A percentile compares a stretch with the other conserved stretches of the same genome.
Conservation (phyloP, 2,888 invertebrate genomes). For the Macrosiphum euphorbiae region DNA sequence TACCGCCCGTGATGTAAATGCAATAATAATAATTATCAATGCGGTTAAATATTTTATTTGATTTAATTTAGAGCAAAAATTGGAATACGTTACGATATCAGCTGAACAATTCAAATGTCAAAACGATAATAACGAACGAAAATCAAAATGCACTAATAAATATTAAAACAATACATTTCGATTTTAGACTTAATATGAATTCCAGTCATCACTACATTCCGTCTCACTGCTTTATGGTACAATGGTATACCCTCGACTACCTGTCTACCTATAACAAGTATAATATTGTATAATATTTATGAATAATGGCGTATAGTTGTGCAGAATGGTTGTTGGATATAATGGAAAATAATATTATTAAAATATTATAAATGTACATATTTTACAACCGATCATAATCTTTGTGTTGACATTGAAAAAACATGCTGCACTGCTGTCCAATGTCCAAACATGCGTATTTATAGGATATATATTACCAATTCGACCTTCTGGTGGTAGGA, state of each 20-base stretch:
- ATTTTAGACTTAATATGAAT: too few species aligned
- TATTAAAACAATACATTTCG: neutral
- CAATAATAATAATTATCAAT: neutral
- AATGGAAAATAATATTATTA: neutral
- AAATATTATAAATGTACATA: neutral
- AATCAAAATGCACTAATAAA: neutral
- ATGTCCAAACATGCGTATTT: neutral
- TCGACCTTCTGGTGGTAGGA: neutral
- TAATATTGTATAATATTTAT: too few species aligned
- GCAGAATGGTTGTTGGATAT: neutral
- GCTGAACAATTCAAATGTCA: neutral
- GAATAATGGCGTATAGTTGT: neutral
- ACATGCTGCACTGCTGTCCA: neutral
- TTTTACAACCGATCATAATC: neutral
- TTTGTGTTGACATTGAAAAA: neutral
- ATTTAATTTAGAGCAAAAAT: neutral
- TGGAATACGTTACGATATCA: neutral
- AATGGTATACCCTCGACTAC: too few species aligned
- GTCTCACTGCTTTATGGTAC: too few species aligned
- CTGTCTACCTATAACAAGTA: too few species aligned
- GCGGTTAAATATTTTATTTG: neutral
- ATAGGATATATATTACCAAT: neutral
- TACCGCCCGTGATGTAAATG: neutral
- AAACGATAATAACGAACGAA: neutral
- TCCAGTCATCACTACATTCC: too few species aligned